These are phyloP conservation scores for Mylabris phalerata DNA, from an alignment of 1,140 invertebrate species.

Conservation along the genomic window DNA sequence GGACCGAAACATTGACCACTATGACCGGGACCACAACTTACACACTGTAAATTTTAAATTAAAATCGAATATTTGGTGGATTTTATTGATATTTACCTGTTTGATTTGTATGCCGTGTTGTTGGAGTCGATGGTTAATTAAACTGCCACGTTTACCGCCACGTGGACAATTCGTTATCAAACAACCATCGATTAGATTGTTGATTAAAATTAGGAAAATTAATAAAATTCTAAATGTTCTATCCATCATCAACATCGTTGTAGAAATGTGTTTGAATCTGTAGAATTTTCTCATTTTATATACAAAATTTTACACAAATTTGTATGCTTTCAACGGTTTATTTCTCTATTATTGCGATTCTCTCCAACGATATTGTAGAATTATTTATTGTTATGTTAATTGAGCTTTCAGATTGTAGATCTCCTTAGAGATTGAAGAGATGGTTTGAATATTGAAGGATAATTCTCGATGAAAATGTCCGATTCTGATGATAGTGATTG, in stretches of 20 bases:
- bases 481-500: slow-evolving; percentile 56
- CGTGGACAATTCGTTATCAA: slow-evolving; percentile 50
- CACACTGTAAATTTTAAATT: slow-evolving; percentile 39
- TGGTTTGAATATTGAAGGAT: too few species aligned
- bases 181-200: slow-evolving; percentile 34
- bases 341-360: background rate
- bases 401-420: too few species aligned
- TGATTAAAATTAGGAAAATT: background rate
- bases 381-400: too few species aligned
- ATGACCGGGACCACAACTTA: slow-evolving; percentile 44
- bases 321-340: background rate
- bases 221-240: background rate
- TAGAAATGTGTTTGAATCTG: background rate
- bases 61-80: background rate
- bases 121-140: background rate
- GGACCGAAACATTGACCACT: slow-evolving; percentile 49
- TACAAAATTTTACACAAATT: background rate
- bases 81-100: slow-evolving; percentile 26
- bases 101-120: slow-evolving; percentile 18
- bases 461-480: slow-evolving; percentile 45
- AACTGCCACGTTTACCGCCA: slow-evolving; percentile 46
- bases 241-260: too few species aligned
- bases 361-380: too few species aligned
- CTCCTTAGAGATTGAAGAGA: too few species aligned
- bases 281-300: background rate